These are phyloP conservation scores for Mesochorus sp. DNA, from an alignment of 2,888 invertebrate species.

Conservation along the genomic window DNA sequence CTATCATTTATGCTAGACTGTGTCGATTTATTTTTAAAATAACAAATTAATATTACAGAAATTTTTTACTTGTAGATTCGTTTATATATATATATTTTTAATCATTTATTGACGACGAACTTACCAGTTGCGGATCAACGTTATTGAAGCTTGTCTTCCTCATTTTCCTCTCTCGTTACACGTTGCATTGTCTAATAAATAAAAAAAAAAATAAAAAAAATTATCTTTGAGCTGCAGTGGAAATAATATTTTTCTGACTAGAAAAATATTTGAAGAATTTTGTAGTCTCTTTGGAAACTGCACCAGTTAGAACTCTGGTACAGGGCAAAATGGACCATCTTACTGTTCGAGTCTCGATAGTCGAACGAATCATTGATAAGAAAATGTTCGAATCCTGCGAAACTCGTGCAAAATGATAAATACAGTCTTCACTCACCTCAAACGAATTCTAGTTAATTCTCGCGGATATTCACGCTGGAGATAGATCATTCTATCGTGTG, in stretches of 20 bases:
- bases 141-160: too few species aligned
- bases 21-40: too few species aligned
- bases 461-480: too few species aligned
- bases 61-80: too few species aligned
- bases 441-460: background rate
- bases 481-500: too few species aligned
- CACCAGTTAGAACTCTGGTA: conserved; percentile 29
- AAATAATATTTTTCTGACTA: background rate
- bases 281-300: conserved; percentile 52
- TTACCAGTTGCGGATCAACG: too few species aligned
- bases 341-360: conserved; percentile 42
- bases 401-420: background rate
- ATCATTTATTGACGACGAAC: too few species aligned
- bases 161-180: background rate
- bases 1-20: too few species aligned
- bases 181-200: background rate
- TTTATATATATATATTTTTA: too few species aligned
- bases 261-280: background rate
- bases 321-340: conserved; percentile 50
- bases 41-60: too few species aligned
- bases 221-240: background rate
- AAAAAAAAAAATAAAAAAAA: background rate
- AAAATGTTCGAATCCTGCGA: conserved; percentile 23
- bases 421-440: conserved; percentile 12
- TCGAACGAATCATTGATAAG: conserved; percentile 1